Percentiles rank a stretch among this genome's conserved stretches.
These are phyloP conservation scores for Cheilosia vernalis DNA, from an alignment of 2,888 invertebrate genomes.

Conservation along the genomic window DNA sequence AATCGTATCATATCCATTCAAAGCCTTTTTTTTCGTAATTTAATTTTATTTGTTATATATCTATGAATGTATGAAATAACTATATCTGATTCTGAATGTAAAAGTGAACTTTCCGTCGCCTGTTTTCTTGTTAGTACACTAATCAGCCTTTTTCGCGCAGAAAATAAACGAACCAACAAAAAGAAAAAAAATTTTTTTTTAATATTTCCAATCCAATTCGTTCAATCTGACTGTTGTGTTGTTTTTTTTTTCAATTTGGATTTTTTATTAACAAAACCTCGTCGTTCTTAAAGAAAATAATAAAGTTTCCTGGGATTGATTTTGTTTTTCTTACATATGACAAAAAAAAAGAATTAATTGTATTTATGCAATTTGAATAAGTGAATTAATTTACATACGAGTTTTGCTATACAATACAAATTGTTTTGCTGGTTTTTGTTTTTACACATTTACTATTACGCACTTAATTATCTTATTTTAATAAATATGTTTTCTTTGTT, in stretches of 20 bases:
- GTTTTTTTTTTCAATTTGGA: constrained; percentile 23
- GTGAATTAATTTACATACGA: constrained; percentile 73
- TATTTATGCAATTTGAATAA: constrained; percentile 69
- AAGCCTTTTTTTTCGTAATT: constrained; percentile 30
- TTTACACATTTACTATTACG: constrained; percentile 52
- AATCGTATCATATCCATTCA: constrained; percentile 57
- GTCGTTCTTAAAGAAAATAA: constrained; percentile 16
- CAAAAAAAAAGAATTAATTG: constrained; percentile 28
- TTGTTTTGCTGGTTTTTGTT: constrained; percentile 73
- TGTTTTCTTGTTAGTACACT: constrained; percentile 56
- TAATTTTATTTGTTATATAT: constrained; percentile 12
- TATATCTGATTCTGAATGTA: constrained; percentile 32
- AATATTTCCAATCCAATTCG: constrained; percentile 23
- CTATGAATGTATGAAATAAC: constrained; percentile 25
- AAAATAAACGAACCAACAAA: constrained; percentile 44
- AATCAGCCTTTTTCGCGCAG: constrained; percentile 70
- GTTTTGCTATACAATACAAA: constrained; percentile 29
- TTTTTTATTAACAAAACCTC: constrained; percentile 53
- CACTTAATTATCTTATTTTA: constrained; percentile 47
- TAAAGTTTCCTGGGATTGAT: constrained; percentile 76
- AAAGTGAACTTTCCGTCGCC: constrained; percentile 31
- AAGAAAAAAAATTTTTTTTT: neutral
- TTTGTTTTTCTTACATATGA: constrained; percentile 55
- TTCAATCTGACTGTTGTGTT: constrained; percentile 22
- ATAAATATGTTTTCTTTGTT: constrained; percentile 62